Evolutionary conservation across 2,888 invertebrate species (phyloP), one percentile per base, ranked within the genome.

Genomic region (Lymantria dispar): DNA sequence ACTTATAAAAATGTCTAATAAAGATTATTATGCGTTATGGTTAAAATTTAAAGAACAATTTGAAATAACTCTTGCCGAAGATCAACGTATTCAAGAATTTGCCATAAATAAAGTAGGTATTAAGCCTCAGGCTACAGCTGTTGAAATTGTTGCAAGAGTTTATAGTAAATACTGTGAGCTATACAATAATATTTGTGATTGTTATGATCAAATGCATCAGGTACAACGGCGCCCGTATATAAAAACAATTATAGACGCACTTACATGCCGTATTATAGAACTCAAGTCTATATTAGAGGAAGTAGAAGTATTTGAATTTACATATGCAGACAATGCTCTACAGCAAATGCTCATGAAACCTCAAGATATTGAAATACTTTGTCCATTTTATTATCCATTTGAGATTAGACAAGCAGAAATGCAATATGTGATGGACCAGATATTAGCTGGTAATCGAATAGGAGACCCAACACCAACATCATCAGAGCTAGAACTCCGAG

Each of bases 301-400:
- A 55, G 82, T 94, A 9, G 92, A 94, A 72, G 81, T 86, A 7
- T 92, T 92, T 8, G 93, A 94, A 71, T 94, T 88, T 67, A 95
- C 95, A 46, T 96, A 95, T 81, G 92, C 95, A 45, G 96, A 96
- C 70, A 94, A 95, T 65, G 92, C 94, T 30, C 75, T 96, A 45
- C 92, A 94, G 47, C 94, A 95, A 80, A 78, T 95, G 74, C 93
- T 95, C 56, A 89, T 96, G 60, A 92, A 94, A 14, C 96, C 96
- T 0, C 86, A 93, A 38, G 93, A 94, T 54, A 77, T 95, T n/a
- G 92, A 94, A 74, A 87, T 95, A 48, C 66, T 93, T n/a, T 92
- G 93, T 54, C 94, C 95, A 0, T 90, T 89, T 53, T 95, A 92
- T 78, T 95, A 93, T 80, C 89, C 92, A 58, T 92, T 84, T 62